phyloP scores from a whole-genome alignment of 2,888 invertebrate species.

The Synergus japonicus region DNA sequence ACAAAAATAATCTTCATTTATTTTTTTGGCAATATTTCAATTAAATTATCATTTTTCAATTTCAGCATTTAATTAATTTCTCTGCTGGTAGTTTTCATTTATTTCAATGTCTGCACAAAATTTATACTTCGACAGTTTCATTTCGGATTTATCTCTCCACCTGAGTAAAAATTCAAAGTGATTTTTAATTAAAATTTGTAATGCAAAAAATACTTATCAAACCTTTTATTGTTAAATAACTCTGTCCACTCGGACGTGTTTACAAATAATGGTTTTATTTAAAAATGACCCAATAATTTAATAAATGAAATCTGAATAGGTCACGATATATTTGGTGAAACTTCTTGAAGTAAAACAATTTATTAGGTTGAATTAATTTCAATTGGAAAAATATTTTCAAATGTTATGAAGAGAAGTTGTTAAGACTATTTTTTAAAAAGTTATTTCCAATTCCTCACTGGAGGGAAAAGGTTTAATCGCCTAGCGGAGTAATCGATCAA shows the following conservation, averaged over 20 bases:
- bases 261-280: background rate
- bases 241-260: background rate
- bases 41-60: background rate
- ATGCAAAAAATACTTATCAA: background rate
- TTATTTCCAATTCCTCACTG: background rate
- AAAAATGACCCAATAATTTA: no score
- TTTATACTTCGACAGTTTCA: background rate
- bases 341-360: background rate
- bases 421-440: background rate
- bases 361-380: background rate
- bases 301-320: no score
- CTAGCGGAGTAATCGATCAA: constrained; percentile 16
- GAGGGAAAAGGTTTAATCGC: background rate
- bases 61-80: background rate
- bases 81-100: background rate
- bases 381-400: background rate
- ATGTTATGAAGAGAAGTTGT: background rate
- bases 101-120: background rate
- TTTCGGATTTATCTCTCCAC: background rate
- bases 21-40: no score
- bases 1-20: no score
- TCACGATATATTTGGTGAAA: no score
- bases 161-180: background rate
- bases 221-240: background rate
- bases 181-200: background rate